Evolutionary conservation across 2,888 invertebrate genomes (phyloP).

Genomic region (Ophraella communa): DNA sequence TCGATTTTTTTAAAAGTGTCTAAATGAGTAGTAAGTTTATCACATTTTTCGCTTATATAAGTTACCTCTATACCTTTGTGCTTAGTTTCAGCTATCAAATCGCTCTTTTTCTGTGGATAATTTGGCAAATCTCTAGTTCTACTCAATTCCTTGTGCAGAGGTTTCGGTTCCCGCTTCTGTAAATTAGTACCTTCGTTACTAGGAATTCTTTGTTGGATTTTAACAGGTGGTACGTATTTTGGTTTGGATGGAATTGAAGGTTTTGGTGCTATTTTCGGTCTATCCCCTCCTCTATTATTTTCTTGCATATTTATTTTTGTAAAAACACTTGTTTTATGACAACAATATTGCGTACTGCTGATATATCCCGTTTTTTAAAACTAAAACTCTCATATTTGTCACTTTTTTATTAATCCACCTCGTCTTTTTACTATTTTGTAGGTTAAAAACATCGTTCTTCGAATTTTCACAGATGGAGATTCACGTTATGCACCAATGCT

Average conservation of each 20-base stretch:
- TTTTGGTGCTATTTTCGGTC: conserved; percentile 57
- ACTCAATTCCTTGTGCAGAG: conserved; percentile 29
- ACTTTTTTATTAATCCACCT: background rate
- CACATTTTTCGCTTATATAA: conserved; percentile 53
- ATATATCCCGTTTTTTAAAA: background rate
- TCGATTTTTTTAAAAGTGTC: conserved; percentile 48
- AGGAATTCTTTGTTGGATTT: conserved; percentile 43
- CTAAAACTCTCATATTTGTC: background rate
- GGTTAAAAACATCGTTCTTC: conserved; percentile 13
- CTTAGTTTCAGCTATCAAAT: conserved; percentile 32
- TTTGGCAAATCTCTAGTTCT: conserved; percentile 31
- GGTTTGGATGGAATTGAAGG: conserved; percentile 56
- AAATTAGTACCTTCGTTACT: conserved; percentile 37
- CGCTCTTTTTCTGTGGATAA: conserved; percentile 24
- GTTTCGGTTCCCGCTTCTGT: conserved; percentile 28
- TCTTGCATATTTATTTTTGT: conserved; percentile 48
- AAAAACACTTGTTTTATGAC: conserved; percentile 21
- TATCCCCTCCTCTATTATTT: conserved; percentile 47
- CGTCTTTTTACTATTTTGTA: background rate
- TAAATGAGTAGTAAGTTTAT: conserved; percentile 48
- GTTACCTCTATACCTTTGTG: conserved; percentile 39
- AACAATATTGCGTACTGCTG: conserved; percentile 3
- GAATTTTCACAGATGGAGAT: background rate
- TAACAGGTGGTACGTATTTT: conserved; percentile 59
- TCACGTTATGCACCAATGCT: conserved; percentile 47